Conservation (phyloP, 2,888 invertebrate genomes). For the Cabera pusaria region DNA sequence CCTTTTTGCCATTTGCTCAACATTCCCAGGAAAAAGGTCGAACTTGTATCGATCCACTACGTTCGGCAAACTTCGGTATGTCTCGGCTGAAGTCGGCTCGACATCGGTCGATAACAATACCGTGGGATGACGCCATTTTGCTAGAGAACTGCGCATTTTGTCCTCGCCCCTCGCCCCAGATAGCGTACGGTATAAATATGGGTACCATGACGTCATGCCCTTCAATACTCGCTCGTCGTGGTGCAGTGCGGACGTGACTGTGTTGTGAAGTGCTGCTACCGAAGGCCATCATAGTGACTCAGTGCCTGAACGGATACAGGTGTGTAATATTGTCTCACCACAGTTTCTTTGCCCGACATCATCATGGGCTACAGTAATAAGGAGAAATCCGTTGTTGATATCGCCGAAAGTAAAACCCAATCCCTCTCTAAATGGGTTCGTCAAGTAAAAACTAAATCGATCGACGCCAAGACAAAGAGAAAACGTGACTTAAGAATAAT, state of each 20-base stretch:
- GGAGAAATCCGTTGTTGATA: conserved; percentile 74
- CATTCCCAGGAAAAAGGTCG: not conserved
- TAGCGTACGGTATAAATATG: conserved; percentile 55
- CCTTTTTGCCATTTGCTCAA: no score
- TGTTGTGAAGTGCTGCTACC: conserved; percentile 58
- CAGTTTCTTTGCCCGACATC: conserved; percentile 57
- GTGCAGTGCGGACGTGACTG: conserved; percentile 58
- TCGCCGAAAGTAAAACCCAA: conserved; percentile 82
- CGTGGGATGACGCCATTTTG: conserved; percentile 63
- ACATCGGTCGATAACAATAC: no score
- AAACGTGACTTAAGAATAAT: conserved; percentile 85
- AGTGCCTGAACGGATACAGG: conserved; percentile 77
- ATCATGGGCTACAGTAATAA: conserved; percentile 74
- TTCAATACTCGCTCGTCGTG: conserved; percentile 49
- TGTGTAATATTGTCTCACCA: conserved; percentile 69
- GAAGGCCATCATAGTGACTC: conserved; percentile 53
- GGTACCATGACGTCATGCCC: conserved; percentile 62
- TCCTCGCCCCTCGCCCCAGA: conserved; percentile 38
- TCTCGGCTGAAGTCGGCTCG: conserved; percentile 33
- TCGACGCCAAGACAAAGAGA: conserved; percentile 79
- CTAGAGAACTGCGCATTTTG: conserved; percentile 59
- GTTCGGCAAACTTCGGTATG: conserved; percentile 31
- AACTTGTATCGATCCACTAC: conserved; percentile 24
- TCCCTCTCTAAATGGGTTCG: conserved; percentile 85
- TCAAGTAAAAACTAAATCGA: conserved; percentile 85